Conservation (phyloP, 2,113 vertebrate genomes). For the Peromyscus maniculatus region DNA sequence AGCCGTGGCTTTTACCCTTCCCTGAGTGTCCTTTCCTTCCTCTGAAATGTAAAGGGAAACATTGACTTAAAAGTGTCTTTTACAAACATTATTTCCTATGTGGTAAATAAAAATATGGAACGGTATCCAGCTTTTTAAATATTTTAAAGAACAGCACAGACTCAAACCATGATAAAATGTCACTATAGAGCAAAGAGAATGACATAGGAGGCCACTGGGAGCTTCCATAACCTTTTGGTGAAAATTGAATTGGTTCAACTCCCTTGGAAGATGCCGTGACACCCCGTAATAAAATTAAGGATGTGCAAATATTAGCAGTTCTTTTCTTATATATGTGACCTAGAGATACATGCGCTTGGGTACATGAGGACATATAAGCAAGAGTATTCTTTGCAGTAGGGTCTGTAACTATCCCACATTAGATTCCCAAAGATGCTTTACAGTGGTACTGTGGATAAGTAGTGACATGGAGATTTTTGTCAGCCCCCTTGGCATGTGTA, state of each 20-base stretch:
- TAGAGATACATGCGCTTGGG: too few relatives aligned
- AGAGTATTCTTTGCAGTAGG: neutral
- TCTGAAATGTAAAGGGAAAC: conserved; percentile 9
- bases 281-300: neutral
- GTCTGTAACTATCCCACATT: neutral
- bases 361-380: neutral
- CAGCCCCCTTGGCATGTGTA: too few relatives aligned
- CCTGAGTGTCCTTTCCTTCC: neutral
- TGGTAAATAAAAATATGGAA: neutral
- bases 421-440: neutral
- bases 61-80: neutral
- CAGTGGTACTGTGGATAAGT: neutral
- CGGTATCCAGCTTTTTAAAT: neutral
- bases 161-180: neutral
- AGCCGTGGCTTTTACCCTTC: neutral
- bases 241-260: neutral
- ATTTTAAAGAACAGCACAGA: neutral
- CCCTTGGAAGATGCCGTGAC: neutral
- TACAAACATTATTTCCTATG: neutral
- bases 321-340: neutral
- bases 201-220: neutral
- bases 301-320: neutral
- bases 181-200: neutral
- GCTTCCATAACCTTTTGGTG: neutral
- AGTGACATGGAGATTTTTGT: neutral